Percentiles rank a stretch among this genome's conserved stretches.
Evolutionary conservation across 2,888 invertebrate genomes (phyloP).

Genomic region (Allacma fusca): DNA sequence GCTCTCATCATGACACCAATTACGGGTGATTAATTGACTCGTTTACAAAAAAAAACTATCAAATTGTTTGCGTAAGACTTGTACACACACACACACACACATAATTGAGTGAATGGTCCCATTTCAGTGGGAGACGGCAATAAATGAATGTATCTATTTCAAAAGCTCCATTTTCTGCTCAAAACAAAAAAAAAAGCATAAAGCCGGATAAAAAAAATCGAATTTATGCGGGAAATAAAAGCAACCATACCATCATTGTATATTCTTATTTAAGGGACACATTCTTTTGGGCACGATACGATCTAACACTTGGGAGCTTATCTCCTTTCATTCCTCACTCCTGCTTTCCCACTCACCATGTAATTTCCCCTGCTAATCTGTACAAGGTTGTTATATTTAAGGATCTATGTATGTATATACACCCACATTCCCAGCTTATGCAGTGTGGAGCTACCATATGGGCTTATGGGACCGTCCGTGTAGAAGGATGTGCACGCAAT

Average conservation of each 20-base stretch:
- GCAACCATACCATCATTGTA: neutral
- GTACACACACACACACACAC: no score
- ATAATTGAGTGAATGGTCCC: neutral
- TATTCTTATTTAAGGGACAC: neutral
- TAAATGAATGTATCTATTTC: slow-evolving; percentile 24
- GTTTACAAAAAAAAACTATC: slow-evolving; percentile 17
- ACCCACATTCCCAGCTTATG: no score
- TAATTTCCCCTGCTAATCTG: no score
- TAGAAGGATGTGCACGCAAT: slow-evolving; percentile 2
- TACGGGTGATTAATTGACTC: slow-evolving; percentile 41
- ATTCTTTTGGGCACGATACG: neutral
- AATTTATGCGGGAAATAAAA: slow-evolving; percentile 37
- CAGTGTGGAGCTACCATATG: neutral
- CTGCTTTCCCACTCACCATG: no score
- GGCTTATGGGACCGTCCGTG: neutral
- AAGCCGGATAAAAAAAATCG: slow-evolving; percentile 27
- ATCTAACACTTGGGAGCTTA: neutral
- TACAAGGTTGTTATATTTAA: no score
- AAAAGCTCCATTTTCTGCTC: neutral
- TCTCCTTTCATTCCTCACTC: no score
- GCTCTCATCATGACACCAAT: slow-evolving; percentile 39
- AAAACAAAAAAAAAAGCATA: neutral
- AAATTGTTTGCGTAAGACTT: neutral
- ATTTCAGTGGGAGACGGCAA: neutral
- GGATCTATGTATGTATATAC: no score